Evolutionary conservation across 2,888 invertebrate genomes (phyloP), one percentile per base, ranked within the genome.

Genomic region (Thymelicus acteon): DNA sequence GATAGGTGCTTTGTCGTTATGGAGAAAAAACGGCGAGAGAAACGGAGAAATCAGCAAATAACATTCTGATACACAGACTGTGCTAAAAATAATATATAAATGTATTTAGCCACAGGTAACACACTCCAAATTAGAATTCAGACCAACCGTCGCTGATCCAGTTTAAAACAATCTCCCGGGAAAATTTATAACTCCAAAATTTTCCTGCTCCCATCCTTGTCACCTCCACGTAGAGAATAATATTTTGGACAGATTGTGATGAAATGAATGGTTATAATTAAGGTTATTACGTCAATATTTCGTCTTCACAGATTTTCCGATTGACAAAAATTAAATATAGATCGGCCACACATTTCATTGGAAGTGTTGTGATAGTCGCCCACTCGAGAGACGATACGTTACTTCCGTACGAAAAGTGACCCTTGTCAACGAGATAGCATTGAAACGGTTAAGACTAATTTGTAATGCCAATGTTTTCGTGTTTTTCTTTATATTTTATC

Each of bases 251-350:
- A 47, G 49, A 24, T 12, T 5, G 37, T 48, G 19, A 48, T 37
- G 63, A 62, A 57, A 44, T 62, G 47, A 44, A 40, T 62, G 68
- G 69, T 58, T 69, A 69, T 69, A 69, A 69, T 63, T 69, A 48
- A 57, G 60, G 12, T 48, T 37, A 49, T 70, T 70, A 70, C 63
- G 69, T 70, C 69, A 70, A 61, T 68, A 61, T 8, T 57, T 37
- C 31, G 24, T 49, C 48, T 69, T 57, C 63, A 54, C 15, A 39
- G 58, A 64, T 70, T 49, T 62, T 70, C 63, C 63, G 63, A 70
- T 70, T 64, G 63, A 70, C 69, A 70, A 64, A 60, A 70, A 64
- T 64, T 70, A 70, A 70, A 70, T 70, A 49, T 70, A 70, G 69
- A 62, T 31, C 15, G 62, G 13, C 57, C 69, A 63, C 58, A 63